Conservation (phyloP, 1,140 invertebrate genomes). For the Tetramorium alpestre region DNA sequence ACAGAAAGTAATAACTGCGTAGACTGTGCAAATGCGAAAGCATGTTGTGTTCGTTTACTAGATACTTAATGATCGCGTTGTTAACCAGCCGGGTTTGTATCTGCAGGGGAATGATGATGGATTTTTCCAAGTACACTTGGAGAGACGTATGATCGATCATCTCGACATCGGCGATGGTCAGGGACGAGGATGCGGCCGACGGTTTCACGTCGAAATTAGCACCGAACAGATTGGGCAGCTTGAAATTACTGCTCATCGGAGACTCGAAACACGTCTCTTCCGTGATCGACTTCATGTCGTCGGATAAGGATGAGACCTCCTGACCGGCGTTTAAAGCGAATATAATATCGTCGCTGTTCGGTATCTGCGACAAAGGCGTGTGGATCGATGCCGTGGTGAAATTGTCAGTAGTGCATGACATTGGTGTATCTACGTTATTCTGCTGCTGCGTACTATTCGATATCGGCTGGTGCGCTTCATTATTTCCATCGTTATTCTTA, state of each 20-base stretch:
- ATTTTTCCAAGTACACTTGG: conserved; percentile 88
- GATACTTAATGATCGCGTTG: conserved; percentile 90
- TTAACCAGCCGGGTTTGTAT: conserved; percentile 90
- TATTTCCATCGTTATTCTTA: background rate
- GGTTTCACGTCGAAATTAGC: conserved; percentile 26
- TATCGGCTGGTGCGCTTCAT: background rate
- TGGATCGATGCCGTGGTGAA: conserved; percentile 77
- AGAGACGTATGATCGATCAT: conserved; percentile 85
- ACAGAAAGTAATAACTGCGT: conserved; percentile 90
- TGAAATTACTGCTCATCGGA: conserved; percentile 25
- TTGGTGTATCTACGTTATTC: conserved; percentile 76
- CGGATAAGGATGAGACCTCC: conserved; percentile 5
- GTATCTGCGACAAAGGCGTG: conserved; percentile 74
- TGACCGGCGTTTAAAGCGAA: conserved; percentile 32
- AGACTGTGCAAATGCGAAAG: conserved; percentile 90
- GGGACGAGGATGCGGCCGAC: conserved; percentile 32
- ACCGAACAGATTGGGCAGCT: conserved; percentile 28
- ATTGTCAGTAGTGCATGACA: conserved; percentile 83
- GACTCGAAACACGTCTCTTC: conserved; percentile 18
- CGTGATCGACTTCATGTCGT: conserved; percentile 43
- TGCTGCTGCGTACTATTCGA: background rate
- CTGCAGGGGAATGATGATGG: conserved; percentile 89
- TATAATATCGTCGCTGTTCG: conserved; percentile 76
- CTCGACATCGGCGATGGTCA: conserved; percentile 81
- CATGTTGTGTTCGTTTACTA: conserved; percentile 88